Percentiles rank a stretch among this genome's conserved stretches.
These are phyloP conservation scores for Corythornis cristatus DNA, from an alignment of 2,113 vertebrate species.

Conservation along the genomic window DNA sequence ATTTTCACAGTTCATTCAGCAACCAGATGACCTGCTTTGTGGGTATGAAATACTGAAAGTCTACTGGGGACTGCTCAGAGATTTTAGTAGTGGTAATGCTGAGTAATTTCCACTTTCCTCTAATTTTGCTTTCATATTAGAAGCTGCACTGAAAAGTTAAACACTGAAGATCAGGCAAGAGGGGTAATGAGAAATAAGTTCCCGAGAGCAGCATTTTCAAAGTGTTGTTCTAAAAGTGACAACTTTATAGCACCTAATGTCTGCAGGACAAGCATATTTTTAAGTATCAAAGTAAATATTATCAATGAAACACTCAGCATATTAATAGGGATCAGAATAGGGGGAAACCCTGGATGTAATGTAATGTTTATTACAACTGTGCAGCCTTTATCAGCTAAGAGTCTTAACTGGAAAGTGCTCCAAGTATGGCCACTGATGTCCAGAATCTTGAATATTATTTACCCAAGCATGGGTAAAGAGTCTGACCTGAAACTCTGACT, in stretches of 20 bases:
- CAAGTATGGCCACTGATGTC: not conserved
- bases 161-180: constrained; percentile 1
- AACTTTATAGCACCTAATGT: not conserved
- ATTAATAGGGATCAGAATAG: constrained; percentile 1
- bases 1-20: not conserved
- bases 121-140: not conserved
- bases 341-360: not conserved
- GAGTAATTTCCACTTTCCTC: not conserved
- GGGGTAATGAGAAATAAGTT: constrained; percentile 18
- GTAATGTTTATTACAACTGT: not conserved
- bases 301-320: not conserved
- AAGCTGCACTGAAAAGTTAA: not conserved
- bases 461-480: not conserved
- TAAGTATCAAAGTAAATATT: not conserved
- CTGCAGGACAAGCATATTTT: not conserved
- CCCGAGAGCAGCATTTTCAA: not conserved
- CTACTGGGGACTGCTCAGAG: not conserved
- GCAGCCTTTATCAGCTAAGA: not conserved
- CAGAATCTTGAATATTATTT: not conserved
- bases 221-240: not conserved
- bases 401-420: not conserved
- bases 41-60: not conserved
- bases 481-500: not conserved
- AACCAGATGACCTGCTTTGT: not conserved
- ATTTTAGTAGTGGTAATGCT: not conserved